Evolutionary conservation across 1,140 invertebrate genomes (phyloP).

Genomic region (Platorchestia sp.): DNA sequence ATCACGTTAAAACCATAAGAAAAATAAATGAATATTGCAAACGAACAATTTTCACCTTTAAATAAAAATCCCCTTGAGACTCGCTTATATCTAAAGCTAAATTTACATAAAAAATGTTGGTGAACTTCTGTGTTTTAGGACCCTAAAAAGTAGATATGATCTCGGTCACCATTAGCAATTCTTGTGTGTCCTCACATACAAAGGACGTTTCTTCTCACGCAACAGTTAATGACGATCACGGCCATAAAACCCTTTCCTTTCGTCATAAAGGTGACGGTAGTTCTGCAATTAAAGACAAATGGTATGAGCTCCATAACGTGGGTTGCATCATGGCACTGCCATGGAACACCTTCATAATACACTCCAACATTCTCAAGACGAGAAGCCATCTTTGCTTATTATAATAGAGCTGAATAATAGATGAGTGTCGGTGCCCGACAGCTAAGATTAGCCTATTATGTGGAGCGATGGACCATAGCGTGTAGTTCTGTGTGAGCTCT

Average conservation of each 20-base stretch:
- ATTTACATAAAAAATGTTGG: background rate
- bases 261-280: background rate
- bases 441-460: constrained; percentile 45
- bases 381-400: background rate
- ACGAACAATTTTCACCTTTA: background rate
- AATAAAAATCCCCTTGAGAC: background rate
- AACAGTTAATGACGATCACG: background rate
- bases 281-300: background rate
- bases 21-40: background rate
- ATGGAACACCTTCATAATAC: background rate
- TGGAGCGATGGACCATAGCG: constrained; percentile 24
- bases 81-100: background rate
- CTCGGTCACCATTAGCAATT: background rate
- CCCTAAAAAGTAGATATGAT: background rate
- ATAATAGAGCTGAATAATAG: constrained; percentile 30
- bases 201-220: background rate
- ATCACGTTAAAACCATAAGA: background rate
- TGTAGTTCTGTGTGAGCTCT: background rate
- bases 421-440: background rate
- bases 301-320: background rate
- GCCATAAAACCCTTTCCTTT: background rate
- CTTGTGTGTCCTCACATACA: background rate
- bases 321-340: background rate
- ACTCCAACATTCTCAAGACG: constrained; percentile 9
- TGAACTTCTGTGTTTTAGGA: background rate